Percentiles rank a stretch among this genome's conserved stretches.
Conservation (phyloP, 2,113 vertebrate species). For the Rutilus rutilus region DNA sequence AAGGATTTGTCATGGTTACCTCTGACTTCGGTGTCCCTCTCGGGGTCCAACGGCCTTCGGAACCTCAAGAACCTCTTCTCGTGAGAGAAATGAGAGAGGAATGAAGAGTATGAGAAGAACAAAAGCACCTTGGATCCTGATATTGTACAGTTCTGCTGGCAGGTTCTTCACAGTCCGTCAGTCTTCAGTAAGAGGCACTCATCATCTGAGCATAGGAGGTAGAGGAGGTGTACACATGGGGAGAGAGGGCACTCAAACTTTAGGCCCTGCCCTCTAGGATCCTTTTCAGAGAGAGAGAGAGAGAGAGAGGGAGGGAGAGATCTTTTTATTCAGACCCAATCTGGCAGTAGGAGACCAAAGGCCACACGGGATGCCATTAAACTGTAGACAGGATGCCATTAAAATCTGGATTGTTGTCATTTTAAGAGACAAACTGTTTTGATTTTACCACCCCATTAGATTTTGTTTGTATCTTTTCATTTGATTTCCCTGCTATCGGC, state of each 20-base stretch:
- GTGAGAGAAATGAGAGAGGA: neutral
- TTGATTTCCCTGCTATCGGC: neutral
- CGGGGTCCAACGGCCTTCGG: neutral
- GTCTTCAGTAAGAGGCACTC: slow-evolving; percentile 67
- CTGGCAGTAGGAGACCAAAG: slow-evolving; percentile 20
- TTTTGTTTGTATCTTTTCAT: slow-evolving; percentile 39
- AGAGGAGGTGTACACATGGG: slow-evolving; percentile 48
- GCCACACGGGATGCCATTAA: slow-evolving; percentile 61
- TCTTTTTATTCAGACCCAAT: slow-evolving; percentile 45
- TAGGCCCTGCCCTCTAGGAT: slow-evolving; percentile 68
- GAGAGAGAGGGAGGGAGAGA: slow-evolving; percentile 45
- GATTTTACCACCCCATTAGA: slow-evolving; percentile 2
- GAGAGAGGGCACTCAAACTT: slow-evolving; percentile 58
- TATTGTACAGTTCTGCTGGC: slow-evolving; percentile 49
- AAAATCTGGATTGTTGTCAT: slow-evolving; percentile 46
- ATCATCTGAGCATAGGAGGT: slow-evolving; percentile 67
- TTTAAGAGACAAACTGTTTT: slow-evolving; percentile 36
- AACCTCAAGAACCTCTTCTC: slow-evolving; percentile 47
- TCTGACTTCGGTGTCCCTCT: neutral
- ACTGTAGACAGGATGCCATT: slow-evolving; percentile 62
- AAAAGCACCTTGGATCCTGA: slow-evolving; percentile 35
- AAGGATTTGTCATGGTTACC: slow-evolving; percentile 65
- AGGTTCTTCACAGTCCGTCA: slow-evolving; percentile 44
- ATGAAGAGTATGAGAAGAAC: neutral
- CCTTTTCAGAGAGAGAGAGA: slow-evolving; percentile 56